phyloP scores from a whole-genome alignment of 2,797 vertebrate species.

The Cyclopterus lumpus region DNA sequence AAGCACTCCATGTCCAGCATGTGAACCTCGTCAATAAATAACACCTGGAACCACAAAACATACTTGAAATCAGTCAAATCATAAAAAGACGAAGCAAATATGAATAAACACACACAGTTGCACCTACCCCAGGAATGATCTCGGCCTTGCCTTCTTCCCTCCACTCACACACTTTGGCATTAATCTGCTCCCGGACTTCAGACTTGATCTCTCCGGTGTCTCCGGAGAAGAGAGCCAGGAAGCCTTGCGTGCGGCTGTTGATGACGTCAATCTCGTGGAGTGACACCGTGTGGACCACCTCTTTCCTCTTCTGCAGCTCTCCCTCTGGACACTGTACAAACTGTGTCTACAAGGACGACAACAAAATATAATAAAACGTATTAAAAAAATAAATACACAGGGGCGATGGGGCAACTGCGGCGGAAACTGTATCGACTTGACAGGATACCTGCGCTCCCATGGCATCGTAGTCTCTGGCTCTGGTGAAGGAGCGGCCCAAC shows the following conservation, averaged over 20 bases:
- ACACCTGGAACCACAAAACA: constrained; percentile 82
- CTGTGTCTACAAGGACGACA: constrained; percentile 83
- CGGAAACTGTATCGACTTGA: background rate
- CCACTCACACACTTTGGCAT: constrained; percentile 97
- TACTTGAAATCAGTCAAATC: accelerated
- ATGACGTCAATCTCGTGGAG: constrained; percentile 97
- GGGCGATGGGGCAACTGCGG: background rate
- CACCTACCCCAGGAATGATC: constrained; percentile 92
- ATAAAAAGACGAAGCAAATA: background rate
- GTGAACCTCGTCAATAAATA: constrained; percentile 96
- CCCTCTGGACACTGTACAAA: constrained; percentile 97
- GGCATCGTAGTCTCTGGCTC: constrained; percentile 94
- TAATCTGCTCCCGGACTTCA: constrained; percentile 96
- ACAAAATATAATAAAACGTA: background rate
- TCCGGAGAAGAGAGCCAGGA: constrained; percentile 94
- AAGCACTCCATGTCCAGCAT: constrained; percentile 99
- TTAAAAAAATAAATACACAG: background rate
- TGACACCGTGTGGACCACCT: constrained; percentile 95
- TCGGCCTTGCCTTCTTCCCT: constrained; percentile 96
- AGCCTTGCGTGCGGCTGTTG: constrained; percentile 96
- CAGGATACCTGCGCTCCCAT: constrained; percentile 93
- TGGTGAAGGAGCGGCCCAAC: constrained; percentile 93
- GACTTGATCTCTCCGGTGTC: constrained; percentile 97
- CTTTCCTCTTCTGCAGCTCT: constrained; percentile 95
- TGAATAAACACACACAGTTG: background rate